These are phyloP conservation scores for Gulo gulo DNA, from an alignment of 2,113 vertebrate species.

Conservation along the genomic window DNA sequence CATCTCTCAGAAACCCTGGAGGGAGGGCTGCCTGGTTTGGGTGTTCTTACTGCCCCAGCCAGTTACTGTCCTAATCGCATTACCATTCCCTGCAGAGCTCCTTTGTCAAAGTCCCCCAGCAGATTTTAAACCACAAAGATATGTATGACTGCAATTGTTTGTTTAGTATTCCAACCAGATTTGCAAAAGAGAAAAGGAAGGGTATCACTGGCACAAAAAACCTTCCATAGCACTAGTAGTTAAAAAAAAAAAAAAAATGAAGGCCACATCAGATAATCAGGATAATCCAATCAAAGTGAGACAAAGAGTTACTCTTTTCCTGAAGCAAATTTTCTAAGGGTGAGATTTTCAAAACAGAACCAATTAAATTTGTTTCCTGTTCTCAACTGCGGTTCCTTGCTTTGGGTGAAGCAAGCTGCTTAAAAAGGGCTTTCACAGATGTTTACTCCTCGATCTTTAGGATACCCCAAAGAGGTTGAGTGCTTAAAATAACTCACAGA, in stretches of 20 bases:
- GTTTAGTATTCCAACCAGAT: slow-evolving; percentile 36
- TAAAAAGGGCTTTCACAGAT: slow-evolving; percentile 56
- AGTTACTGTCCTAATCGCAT: slow-evolving; percentile 33
- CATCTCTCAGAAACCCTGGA: background rate
- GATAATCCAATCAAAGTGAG: slow-evolving; percentile 10
- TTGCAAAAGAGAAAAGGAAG: slow-evolving; percentile 47
- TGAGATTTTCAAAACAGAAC: slow-evolving; percentile 53
- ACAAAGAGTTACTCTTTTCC: slow-evolving; percentile 48
- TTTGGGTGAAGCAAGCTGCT: slow-evolving; percentile 31
- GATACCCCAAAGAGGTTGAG: slow-evolving; percentile 32
- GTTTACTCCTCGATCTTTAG: slow-evolving; percentile 54
- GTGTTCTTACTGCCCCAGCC: background rate
- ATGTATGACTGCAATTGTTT: slow-evolving; percentile 20
- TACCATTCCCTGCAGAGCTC: slow-evolving; percentile 45
- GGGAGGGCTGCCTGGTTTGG: background rate
- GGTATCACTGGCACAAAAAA: background rate
- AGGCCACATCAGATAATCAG: background rate
- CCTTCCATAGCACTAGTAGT: background rate
- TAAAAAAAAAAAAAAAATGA: slow-evolving; percentile 5
- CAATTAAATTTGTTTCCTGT: slow-evolving; percentile 50
- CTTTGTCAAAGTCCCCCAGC: slow-evolving; percentile 42
- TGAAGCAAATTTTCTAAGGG: slow-evolving; percentile 10
- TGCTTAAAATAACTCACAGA: slow-evolving; percentile 42
- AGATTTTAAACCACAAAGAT: slow-evolving; percentile 40
- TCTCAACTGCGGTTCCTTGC: slow-evolving; percentile 33